These are phyloP conservation scores for Periplaneta americana DNA, from an alignment of 1,140 invertebrate species.

Conservation along the genomic window DNA sequence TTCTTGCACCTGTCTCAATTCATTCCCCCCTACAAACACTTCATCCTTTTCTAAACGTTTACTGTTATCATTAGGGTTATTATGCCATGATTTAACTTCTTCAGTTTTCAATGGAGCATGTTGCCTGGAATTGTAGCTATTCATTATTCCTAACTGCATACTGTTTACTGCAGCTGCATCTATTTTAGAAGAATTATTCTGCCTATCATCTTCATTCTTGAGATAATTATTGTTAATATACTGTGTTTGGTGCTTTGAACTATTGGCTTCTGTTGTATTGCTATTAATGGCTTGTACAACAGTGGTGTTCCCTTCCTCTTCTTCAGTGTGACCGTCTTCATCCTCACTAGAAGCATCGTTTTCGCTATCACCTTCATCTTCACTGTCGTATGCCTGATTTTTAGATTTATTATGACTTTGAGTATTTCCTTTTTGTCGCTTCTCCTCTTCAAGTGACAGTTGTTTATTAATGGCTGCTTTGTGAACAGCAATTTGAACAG, in stretches of 20 bases:
- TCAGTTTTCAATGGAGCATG: no score
- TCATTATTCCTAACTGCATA: not conserved
- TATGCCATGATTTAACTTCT: not conserved
- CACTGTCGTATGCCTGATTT: not conserved
- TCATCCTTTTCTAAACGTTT: not conserved
- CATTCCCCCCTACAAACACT: no score
- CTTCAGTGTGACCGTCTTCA: not conserved
- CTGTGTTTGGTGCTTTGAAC: not conserved
- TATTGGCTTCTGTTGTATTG: not conserved
- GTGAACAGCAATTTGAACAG: conserved; percentile 39
- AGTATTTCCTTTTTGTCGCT: conserved; percentile 1
- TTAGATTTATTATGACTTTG: not conserved
- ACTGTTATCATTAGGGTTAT: not conserved
- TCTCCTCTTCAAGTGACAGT: conserved; percentile 32
- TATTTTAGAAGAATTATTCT: no score
- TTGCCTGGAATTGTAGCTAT: not conserved
- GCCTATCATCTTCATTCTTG: not conserved
- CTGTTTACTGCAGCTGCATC: no score
- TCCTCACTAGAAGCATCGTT: conserved; percentile 28
- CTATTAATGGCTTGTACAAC: not conserved
- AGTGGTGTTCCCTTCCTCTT: conserved; percentile 6
- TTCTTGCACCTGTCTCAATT: not conserved
- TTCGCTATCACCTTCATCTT: conserved; percentile 20
- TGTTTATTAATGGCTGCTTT: conserved; percentile 41
- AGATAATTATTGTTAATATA: not conserved